Evolutionary conservation across 2,888 invertebrate species (phyloP).

Genomic region (Cantharis lateralis): DNA sequence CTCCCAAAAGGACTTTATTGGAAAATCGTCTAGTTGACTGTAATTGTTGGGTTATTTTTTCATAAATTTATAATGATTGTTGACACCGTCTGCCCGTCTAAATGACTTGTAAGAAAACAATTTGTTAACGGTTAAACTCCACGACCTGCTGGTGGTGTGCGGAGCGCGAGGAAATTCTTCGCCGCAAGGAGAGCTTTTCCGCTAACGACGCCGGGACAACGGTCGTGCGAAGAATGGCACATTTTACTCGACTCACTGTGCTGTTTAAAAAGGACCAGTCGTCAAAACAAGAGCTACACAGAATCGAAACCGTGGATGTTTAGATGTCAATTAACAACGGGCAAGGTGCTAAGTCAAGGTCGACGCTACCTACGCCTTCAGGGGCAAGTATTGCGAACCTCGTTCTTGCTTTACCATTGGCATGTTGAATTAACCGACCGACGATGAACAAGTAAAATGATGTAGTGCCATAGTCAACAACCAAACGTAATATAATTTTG

Average conservation of each 20-base stretch:
- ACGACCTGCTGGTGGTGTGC: neutral
- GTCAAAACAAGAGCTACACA: conserved; percentile 10
- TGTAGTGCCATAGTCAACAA: conserved; percentile 8
- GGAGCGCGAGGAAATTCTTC: neutral
- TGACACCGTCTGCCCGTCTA: neutral
- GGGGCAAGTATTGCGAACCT: conserved; percentile 27
- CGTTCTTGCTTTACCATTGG: conserved; percentile 21
- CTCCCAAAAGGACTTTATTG: neutral
- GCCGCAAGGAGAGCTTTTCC: neutral
- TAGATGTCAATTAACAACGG: conserved; percentile 32
- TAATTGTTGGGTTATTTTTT: neutral
- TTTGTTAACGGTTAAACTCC: neutral
- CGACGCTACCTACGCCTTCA: conserved; percentile 27
- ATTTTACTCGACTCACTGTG: neutral
- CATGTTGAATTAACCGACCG: conserved; percentile 12
- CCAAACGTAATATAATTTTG: conserved; percentile 21
- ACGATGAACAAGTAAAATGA: conserved; percentile 8
- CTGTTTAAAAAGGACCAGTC: neutral
- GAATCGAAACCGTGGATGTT: conserved; percentile 29
- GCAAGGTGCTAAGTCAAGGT: conserved; percentile 32
- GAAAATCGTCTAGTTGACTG: neutral
- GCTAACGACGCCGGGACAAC: neutral
- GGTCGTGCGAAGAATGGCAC: neutral
- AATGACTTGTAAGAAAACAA: neutral
- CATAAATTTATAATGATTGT: neutral